These are phyloP conservation scores for Neoscelio sp. DNA, from an alignment of 2,888 invertebrate genomes.

Conservation along the genomic window DNA sequence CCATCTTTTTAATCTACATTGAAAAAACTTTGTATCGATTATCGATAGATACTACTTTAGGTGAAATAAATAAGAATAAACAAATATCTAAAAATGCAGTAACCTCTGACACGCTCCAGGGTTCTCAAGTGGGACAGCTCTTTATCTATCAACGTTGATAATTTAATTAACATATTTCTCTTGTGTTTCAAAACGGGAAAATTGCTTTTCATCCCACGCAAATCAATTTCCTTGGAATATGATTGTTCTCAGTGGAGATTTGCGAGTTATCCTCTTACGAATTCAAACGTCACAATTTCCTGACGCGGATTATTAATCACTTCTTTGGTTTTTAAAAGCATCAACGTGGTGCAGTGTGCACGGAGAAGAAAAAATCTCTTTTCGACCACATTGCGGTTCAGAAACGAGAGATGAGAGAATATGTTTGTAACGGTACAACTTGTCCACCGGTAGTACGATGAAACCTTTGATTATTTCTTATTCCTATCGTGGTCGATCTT, in stretches of 20 bases:
- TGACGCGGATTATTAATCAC: constrained; percentile 17
- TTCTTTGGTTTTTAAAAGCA: constrained; percentile 7
- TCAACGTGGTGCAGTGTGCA: constrained; percentile 11
- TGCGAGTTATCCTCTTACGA: not conserved
- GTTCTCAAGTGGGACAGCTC: too few species aligned
- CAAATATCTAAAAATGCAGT: too few species aligned
- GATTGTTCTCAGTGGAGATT: not conserved
- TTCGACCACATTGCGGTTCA: constrained; percentile 38
- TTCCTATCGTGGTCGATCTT: constrained; percentile 55
- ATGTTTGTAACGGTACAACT: constrained; percentile 68
- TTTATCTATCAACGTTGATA: too few species aligned
- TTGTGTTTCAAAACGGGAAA: too few species aligned
- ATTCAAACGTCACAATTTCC: constrained; percentile 18
- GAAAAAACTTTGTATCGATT: too few species aligned
- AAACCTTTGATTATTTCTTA: constrained; percentile 69
- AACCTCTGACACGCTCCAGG: too few species aligned
- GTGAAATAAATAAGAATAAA: too few species aligned
- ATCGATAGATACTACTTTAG: too few species aligned
- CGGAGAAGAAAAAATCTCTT: constrained; percentile 19
- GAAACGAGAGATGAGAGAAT: constrained; percentile 55
- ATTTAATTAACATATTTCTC: too few species aligned
- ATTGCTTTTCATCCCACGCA: not conserved
- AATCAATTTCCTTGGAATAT: too few species aligned
- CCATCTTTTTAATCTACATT: too few species aligned
- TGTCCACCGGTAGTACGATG: constrained; percentile 61